These are phyloP conservation scores for Penelope pileata DNA, from an alignment of 2,113 vertebrate species.

Conservation along the genomic window DNA sequence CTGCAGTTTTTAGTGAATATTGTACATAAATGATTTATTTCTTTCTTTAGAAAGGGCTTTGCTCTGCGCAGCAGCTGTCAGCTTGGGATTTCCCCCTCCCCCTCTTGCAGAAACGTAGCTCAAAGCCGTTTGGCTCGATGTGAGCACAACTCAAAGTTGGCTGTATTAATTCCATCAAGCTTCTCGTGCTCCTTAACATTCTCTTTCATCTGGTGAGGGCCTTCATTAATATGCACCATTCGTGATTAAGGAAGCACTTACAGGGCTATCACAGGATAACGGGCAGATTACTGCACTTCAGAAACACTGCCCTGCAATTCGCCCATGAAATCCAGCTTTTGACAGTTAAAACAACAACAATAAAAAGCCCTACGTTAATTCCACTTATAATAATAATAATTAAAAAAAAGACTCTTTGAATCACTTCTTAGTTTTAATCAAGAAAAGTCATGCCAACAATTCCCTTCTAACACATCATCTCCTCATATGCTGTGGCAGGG, in stretches of 20 bases:
- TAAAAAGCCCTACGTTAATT: too few relatives aligned
- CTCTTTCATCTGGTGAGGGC: conserved; percentile 42
- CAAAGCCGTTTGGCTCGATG: conserved; percentile 38
- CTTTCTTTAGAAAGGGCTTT: conserved; percentile 44
- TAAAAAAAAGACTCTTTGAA: background rate
- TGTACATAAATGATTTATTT: conserved; percentile 59
- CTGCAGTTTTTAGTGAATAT: conserved; percentile 41
- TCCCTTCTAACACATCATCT: background rate
- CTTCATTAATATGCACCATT: conserved; percentile 49
- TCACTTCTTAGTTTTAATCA: background rate
- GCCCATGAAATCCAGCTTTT: background rate
- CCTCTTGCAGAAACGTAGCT: conserved; percentile 20
- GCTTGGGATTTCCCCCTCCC: background rate
- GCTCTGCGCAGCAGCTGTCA: conserved; percentile 12
- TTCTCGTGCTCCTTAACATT: conserved; percentile 35
- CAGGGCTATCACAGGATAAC: conserved; percentile 14
- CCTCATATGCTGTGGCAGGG: background rate
- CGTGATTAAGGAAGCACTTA: conserved; percentile 52
- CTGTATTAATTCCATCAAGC: conserved; percentile 53
- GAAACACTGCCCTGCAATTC: background rate
- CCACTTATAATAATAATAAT: background rate
- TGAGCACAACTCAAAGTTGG: background rate
- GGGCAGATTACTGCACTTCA: background rate
- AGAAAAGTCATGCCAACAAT: background rate
- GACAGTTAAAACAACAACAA: background rate